Conservation (phyloP, 2,797 vertebrate species). For the Cossypha caffra region DNA sequence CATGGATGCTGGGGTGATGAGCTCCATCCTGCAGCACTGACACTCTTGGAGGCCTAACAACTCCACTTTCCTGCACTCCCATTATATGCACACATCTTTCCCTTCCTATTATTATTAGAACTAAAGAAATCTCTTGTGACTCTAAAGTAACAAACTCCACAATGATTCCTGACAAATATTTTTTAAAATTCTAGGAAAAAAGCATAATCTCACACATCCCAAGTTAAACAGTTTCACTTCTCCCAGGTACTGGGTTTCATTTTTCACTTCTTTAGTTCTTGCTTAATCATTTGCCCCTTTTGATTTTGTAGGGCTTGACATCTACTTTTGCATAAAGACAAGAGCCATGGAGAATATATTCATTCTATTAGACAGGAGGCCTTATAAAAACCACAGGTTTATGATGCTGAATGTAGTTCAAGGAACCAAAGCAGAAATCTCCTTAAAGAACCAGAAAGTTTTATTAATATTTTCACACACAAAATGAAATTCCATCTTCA, state of each 20-base stretch:
- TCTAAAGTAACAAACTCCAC: fast-evolving
- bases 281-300: background rate
- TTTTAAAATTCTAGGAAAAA: background rate
- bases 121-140: background rate
- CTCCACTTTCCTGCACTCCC: background rate
- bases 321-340: background rate
- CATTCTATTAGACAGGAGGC: background rate
- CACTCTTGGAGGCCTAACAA: no score
- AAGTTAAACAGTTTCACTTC: background rate
- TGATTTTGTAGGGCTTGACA: background rate
- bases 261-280: background rate
- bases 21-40: no score
- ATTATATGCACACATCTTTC: background rate
- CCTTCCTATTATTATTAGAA: background rate
- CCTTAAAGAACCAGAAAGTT: background rate
- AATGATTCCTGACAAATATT: background rate
- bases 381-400: background rate
- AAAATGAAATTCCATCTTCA: background rate
- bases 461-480: background rate
- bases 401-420: background rate
- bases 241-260: background rate
- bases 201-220: background rate
- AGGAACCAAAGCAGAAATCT: background rate
- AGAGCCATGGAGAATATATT: background rate
- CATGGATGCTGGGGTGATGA: no score